Evolutionary conservation across 2,113 vertebrate species (phyloP).

Genomic region (Alectura lathami): DNA sequence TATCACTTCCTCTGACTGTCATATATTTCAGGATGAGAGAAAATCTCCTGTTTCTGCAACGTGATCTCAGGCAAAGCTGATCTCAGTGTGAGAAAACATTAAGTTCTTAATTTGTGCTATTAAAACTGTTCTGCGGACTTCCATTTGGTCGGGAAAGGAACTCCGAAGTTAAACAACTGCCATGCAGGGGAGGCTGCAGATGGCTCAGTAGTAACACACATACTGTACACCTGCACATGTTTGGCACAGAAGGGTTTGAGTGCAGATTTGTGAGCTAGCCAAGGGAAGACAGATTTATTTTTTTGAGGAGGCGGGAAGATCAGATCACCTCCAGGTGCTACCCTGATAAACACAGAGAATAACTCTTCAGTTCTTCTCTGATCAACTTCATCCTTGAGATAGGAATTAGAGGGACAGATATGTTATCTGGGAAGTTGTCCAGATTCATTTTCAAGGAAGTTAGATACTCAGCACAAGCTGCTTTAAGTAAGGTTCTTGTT

Average conservation of each 20-base stretch:
- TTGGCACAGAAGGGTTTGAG: conserved; percentile 51
- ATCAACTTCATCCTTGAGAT: conserved; percentile 17
- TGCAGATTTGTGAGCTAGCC: conserved; percentile 43
- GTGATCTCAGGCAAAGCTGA: conserved; percentile 46
- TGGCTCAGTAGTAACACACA: conserved; percentile 48
- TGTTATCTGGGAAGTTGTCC: conserved; percentile 30
- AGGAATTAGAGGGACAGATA: not conserved
- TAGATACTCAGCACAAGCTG: not conserved
- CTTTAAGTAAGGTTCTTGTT: not conserved
- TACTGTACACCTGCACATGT: conserved; percentile 50
- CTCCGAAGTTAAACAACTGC: conserved; percentile 9
- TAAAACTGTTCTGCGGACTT: conserved; percentile 42
- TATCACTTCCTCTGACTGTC: not conserved
- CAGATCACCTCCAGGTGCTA: conserved; percentile 65
- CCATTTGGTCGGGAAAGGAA: conserved; percentile 59
- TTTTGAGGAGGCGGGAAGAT: conserved; percentile 53
- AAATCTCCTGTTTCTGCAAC: conserved; percentile 52
- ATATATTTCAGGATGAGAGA: not conserved
- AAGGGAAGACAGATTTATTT: conserved; percentile 60
- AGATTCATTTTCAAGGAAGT: conserved; percentile 42
- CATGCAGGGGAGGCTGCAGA: conserved; percentile 25
- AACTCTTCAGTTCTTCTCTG: conserved; percentile 8
- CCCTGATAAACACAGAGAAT: conserved; percentile 35
- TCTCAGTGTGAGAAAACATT: conserved; percentile 58
- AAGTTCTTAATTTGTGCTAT: conserved; percentile 52